A percentile compares a stretch with the other conserved stretches of the same genome.
Conservation (phyloP, 2,888 invertebrate genomes). For the Mechanitis messenoides region DNA sequence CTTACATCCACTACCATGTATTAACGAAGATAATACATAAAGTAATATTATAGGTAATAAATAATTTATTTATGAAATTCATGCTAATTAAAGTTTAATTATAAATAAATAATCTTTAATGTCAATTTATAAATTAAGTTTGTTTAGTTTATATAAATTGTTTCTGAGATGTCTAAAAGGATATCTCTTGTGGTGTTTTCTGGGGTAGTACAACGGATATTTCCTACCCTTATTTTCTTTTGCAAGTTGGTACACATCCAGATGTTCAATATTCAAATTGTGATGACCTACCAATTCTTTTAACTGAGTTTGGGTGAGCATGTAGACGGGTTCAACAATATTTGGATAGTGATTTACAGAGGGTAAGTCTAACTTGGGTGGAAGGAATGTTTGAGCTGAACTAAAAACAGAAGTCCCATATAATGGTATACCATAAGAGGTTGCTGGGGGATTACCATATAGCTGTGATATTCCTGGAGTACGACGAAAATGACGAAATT, state of each 20-base stretch:
- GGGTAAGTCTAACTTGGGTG: conserved; percentile 29
- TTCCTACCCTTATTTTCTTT: conserved; percentile 35
- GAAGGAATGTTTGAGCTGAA: conserved; percentile 24
- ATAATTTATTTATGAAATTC: too few species aligned
- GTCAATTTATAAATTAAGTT: conserved; percentile 21
- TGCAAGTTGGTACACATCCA: conserved; percentile 54
- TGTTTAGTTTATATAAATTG: conserved; percentile 50
- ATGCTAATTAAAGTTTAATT: too few species aligned
- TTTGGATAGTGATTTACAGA: conserved; percentile 26
- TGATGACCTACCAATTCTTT: conserved; percentile 56
- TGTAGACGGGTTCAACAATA: conserved; percentile 56
- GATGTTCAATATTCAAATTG: conserved; percentile 60
- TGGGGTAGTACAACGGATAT: conserved; percentile 35
- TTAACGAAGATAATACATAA: conserved; percentile 2
- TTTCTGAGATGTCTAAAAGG: conserved; percentile 43
- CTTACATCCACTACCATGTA: too few species aligned
- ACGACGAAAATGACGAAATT: conserved; percentile 35
- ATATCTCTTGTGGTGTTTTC: conserved; percentile 44
- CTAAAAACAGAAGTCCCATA: conserved; percentile 26
- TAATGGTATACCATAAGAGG: conserved; percentile 38
- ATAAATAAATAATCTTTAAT: too few species aligned
- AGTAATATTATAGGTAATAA: conserved; percentile 4
- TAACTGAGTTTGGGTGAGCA: conserved; percentile 60
- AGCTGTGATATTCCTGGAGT: conserved; percentile 28
- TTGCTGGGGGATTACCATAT: conserved; percentile 28